Evolutionary conservation across 2,113 vertebrate species (phyloP).

Genomic region (Tetrao urogallus): DNA sequence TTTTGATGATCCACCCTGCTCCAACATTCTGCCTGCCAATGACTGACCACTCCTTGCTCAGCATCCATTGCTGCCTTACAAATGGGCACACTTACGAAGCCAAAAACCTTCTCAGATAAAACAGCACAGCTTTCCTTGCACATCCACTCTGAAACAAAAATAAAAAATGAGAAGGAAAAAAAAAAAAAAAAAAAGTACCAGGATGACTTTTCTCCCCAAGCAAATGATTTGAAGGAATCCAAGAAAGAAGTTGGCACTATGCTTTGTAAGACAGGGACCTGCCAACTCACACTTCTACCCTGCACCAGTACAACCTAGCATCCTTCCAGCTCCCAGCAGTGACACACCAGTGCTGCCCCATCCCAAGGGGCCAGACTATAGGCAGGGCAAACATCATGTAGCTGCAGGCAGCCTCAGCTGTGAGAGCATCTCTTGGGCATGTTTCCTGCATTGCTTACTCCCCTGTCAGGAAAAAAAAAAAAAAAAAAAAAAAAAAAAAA

Average conservation of each 20-base stretch:
- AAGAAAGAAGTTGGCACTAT: neutral
- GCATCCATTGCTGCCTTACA: neutral
- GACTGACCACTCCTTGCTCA: neutral
- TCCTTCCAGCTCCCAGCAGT: neutral
- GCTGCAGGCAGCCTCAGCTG: neutral
- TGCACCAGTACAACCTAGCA: neutral
- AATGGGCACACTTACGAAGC: neutral
- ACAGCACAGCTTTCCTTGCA: neutral
- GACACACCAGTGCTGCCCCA: neutral
- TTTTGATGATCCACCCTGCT: neutral
- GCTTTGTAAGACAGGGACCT: neutral
- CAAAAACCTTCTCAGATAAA: neutral
- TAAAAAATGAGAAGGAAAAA: neutral
- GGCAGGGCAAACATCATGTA: neutral
- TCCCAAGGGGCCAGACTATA: neutral
- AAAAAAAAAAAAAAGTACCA: neutral
- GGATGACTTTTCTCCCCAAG: neutral
- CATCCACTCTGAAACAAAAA: neutral
- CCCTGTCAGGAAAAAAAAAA: fast-evolving
- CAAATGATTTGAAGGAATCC: neutral
- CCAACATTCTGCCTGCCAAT: fast-evolving
- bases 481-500: neutral
- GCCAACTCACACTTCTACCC: neutral
- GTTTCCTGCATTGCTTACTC: fast-evolving
- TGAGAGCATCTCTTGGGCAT: neutral